phyloP scores from a whole-genome alignment of 2,113 vertebrate species.

The Corythornis cristatus region DNA sequence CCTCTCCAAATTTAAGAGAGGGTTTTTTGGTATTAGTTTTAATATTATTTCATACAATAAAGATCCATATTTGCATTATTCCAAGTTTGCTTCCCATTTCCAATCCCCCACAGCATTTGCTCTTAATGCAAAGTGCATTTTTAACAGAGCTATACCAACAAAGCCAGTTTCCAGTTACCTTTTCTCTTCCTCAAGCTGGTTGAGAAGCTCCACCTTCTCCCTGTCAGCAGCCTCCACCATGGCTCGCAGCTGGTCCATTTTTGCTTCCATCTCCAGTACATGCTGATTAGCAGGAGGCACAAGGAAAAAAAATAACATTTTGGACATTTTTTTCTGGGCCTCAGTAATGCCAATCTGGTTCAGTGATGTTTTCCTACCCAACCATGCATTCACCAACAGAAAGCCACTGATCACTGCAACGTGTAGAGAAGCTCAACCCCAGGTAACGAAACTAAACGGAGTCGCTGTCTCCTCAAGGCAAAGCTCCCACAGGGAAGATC shows the following conservation, averaged over 20 bases:
- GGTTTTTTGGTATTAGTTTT: not conserved
- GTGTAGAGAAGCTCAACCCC: not conserved
- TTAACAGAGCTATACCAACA: not conserved
- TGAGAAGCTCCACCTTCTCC: slow-evolving; percentile 95
- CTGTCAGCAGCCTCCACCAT: slow-evolving; percentile 95
- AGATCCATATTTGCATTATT: not conserved
- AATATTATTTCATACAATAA: not conserved
- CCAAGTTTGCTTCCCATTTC: not conserved
- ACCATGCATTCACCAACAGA: not conserved
- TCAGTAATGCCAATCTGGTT: not conserved
- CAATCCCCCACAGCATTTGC: not conserved
- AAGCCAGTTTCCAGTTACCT: slow-evolving; percentile 76
- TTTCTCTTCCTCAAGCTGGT: slow-evolving; percentile 96
- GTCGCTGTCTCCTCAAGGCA: not conserved
- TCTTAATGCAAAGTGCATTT: not conserved
- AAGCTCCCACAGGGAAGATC: not conserved
- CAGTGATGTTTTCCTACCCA: not conserved
- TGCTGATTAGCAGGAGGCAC: slow-evolving; percentile 64
- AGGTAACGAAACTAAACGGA: not conserved
- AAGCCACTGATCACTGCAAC: fast-evolving
- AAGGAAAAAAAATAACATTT: not conserved
- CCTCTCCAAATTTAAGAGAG: not conserved
- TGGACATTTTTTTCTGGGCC: not conserved
- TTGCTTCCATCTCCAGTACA: slow-evolving; percentile 90
- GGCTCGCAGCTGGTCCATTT: slow-evolving; percentile 94